Base-by-base conservation (phyloP, 2,113 vertebrate genomes). In the Noctilio leporinus region DNA sequence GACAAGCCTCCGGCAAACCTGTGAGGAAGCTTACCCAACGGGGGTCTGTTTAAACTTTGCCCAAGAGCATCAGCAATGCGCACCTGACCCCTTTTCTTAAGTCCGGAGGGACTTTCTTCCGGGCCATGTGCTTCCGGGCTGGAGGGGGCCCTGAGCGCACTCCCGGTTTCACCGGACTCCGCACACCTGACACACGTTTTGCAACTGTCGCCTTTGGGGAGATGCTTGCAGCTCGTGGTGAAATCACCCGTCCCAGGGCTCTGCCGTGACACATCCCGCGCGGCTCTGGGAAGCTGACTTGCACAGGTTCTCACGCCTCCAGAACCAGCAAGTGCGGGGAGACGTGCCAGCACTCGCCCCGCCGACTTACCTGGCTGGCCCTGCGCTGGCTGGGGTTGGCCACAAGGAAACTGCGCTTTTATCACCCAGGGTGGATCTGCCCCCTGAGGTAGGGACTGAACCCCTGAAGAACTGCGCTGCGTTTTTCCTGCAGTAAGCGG, bases 261-360 rank as follows among this genome's bases (percentile, higher is more conserved):
- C 95, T 98, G 98, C 98, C 98, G 97, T 98, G 98, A 99, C 98
- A 99, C 96, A 98, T 97, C 98, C 98, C 98, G 97, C 98, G 99
- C 97, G 98, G 99, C 99, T 99, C 99, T 99, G 99, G 99, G 99
- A 99, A 99, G 99, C 98, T 98, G 98, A 98, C 99, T 99, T 87
- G 93, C 97, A 96, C 93, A 98, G 98, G 98, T 99, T 99, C 99
- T 99, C 99, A 99, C 99, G 99, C 99, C 98, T 98, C 98, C 98
- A 98, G 98, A 97, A 96, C 95, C 97, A 97, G 98, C n/a, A n/a
- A 92, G 98, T 98, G 98, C 98, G 95, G 97, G 92, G 98, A 97
- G 98, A 98, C 99, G 97, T 98, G 99, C 99, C 97, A 89, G 97
- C 97, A 99, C 99, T 99, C 98, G 99, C 98, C 99, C 97, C 89